Evolutionary conservation across 2,797 vertebrate genomes (phyloP).

Genomic region (Natrix natrix): DNA sequence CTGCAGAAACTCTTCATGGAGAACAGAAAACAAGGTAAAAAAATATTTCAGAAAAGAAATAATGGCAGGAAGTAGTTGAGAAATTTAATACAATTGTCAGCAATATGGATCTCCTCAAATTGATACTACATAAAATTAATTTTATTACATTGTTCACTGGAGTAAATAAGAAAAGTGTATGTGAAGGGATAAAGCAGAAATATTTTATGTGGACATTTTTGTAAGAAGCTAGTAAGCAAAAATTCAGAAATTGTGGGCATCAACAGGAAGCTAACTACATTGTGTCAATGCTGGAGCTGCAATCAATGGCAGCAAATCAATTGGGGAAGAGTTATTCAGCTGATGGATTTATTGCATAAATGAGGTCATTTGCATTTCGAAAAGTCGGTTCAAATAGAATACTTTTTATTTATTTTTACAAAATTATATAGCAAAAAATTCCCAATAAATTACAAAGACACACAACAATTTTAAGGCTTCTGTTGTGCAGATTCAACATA

Average conservation of each 20-base stretch:
- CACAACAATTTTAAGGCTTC: neutral
- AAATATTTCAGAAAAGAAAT: slow-evolving; percentile 36
- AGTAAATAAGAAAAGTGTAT: slow-evolving; percentile 34
- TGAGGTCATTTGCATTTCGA: neutral
- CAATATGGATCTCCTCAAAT: slow-evolving; percentile 25
- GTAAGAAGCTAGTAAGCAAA: slow-evolving; percentile 52
- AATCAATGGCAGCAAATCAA: slow-evolving; percentile 43
- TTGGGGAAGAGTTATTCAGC: slow-evolving; percentile 1
- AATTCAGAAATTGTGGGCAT: slow-evolving; percentile 27
- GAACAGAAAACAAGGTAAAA: slow-evolving; percentile 17
- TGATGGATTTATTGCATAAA: slow-evolving; percentile 17
- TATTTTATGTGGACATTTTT: slow-evolving; percentile 43
- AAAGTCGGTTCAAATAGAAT: neutral
- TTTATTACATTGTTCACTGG: slow-evolving; percentile 37
- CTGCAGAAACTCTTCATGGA: slow-evolving; percentile 9
- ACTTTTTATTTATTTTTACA: slow-evolving; percentile 7
- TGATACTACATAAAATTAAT: slow-evolving; percentile 45
- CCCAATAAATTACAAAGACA: neutral
- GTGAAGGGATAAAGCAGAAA: slow-evolving; percentile 30
- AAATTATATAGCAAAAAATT: neutral
- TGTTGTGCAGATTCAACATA: slow-evolving; percentile 1
- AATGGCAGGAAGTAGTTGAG: slow-evolving; percentile 31
- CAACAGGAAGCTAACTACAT: neutral
- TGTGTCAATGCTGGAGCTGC: slow-evolving; percentile 11
- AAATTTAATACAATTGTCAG: slow-evolving; percentile 37